Conservation (phyloP, 2,888 invertebrate species). For the Laothoe populi region DNA sequence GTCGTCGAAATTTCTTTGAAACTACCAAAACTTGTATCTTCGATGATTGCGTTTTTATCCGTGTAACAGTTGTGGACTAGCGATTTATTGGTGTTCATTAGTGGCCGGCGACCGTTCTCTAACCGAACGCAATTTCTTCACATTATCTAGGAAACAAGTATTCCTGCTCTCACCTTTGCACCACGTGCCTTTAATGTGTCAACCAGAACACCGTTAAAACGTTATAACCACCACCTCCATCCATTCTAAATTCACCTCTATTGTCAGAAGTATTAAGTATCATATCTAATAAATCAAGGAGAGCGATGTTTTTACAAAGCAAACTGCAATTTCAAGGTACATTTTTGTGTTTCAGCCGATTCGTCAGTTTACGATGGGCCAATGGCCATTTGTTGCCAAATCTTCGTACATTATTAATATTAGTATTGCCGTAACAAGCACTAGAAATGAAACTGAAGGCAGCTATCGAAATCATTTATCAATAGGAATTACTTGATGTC, state of each 20-base stretch:
- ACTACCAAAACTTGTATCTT: constrained; percentile 11
- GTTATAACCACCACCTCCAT: constrained; percentile 9
- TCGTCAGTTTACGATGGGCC: constrained; percentile 55
- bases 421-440: constrained; percentile 2
- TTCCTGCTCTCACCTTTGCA: constrained; percentile 65
- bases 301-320: constrained; percentile 13
- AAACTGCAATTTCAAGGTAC: constrained; percentile 30
- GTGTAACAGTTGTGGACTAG: neutral
- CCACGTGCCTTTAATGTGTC: constrained; percentile 68
- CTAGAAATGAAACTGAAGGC: neutral
- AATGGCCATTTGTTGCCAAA: constrained; percentile 43
- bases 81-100: constrained; percentile 53
- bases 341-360: constrained; percentile 57
- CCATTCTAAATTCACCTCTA: constrained; percentile 31
- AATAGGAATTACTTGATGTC: no score
- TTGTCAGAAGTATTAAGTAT: rapidly evolving
- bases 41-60: constrained; percentile 27
- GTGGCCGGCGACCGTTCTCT: constrained; percentile 28
- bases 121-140: constrained; percentile 27
- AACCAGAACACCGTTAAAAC: constrained; percentile 32
- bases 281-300: constrained; percentile 4
- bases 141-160: constrained; percentile 23
- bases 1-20: neutral
- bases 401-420: constrained; percentile 32
- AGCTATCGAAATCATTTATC: no score